phyloP scores from a whole-genome alignment of 2,113 vertebrate genomes.

The Poecilia latipinna region DNA sequence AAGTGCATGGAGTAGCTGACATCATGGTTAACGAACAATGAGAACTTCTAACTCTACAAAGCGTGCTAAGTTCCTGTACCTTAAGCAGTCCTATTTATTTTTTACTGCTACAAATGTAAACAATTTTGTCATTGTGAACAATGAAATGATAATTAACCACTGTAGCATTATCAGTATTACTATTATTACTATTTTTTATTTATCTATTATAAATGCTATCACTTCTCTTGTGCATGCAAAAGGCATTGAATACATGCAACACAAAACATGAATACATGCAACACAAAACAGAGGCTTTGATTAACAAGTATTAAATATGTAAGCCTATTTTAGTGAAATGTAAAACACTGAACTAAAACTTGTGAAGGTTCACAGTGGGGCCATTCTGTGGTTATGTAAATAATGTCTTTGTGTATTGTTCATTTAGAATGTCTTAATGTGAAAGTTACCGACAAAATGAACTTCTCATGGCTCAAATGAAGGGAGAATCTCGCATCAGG shows the following conservation, averaged over 20 bases:
- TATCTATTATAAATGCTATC: constrained; percentile 12
- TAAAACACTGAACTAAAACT: constrained; percentile 33
- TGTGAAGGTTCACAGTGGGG: constrained; percentile 29
- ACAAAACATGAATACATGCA: neutral
- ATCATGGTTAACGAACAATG: constrained; percentile 75
- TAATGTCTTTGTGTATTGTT: constrained; percentile 17
- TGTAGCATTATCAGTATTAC: constrained; percentile 57
- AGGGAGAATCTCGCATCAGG: constrained; percentile 25
- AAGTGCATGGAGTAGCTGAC: constrained; percentile 88
- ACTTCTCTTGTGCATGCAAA: constrained; percentile 2
- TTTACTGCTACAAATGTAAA: constrained; percentile 6
- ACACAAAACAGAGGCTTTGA: constrained; percentile 1
- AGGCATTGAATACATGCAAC: constrained; percentile 2
- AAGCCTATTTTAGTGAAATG: constrained; percentile 23
- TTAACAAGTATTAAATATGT: constrained; percentile 2
- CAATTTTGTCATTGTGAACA: constrained; percentile 27
- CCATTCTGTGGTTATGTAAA: constrained; percentile 31
- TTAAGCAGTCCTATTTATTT: constrained; percentile 24
- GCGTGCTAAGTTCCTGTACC: constrained; percentile 6
- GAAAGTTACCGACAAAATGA: constrained; percentile 55
- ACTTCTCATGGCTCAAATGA: constrained; percentile 47
- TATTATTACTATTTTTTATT: constrained; percentile 7
- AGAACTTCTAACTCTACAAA: constrained; percentile 25
- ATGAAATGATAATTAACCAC: constrained; percentile 24
- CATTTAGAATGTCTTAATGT: constrained; percentile 10